Evolutionary conservation across 2,113 vertebrate species (phyloP), one percentile per base, ranked within the genome.

Genomic region (Morone saxatilis): DNA sequence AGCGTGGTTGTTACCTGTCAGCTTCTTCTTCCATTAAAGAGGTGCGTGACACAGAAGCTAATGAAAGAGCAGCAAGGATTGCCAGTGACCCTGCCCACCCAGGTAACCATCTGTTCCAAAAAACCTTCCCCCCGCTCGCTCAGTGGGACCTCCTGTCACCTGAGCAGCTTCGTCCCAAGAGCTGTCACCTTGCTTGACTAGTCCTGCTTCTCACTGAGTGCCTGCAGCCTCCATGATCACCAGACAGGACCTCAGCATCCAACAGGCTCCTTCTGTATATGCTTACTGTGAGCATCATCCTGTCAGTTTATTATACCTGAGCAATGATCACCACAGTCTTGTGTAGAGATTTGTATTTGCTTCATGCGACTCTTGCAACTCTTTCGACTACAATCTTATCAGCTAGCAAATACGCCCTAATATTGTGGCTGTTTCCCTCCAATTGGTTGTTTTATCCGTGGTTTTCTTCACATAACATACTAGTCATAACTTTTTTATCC

Each of bases 81-180:
- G 62, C 53, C 82, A 10, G 31, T 5, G 16, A 45, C 59, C 43
- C 84, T 48, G 51, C 53, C 57, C 59, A 31, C 63, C 25, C 68
- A 82, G 74, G 68, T 68, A 57, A 75, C 85, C 88, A 88, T 89
- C 90, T 91, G 90, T 77, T 88, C 36, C 50, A 13, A 56, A 25
- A 31, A 62, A 14, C 16, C 38, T 38, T 25, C 72, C 78, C 25
- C 36, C n/a, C 4, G 5, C 78, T 25, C 31, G 22, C 78, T 67
- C 50, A 13, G 19, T 45, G 82, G 66, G 76, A 84, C 70, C 76
- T 80, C 56, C 65, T 62, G 71, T 75, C 78, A 71, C 76, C 69
- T 77, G 68, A 5, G 83, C 51, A 51, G 74, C 77, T 22, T 72
- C 43, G n/a, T 76, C 70, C 66, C 60, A 13, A 38, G 72, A 77